Base-by-base conservation (phyloP, 2,113 vertebrate genomes). In the Osmerus mordax region DNA sequence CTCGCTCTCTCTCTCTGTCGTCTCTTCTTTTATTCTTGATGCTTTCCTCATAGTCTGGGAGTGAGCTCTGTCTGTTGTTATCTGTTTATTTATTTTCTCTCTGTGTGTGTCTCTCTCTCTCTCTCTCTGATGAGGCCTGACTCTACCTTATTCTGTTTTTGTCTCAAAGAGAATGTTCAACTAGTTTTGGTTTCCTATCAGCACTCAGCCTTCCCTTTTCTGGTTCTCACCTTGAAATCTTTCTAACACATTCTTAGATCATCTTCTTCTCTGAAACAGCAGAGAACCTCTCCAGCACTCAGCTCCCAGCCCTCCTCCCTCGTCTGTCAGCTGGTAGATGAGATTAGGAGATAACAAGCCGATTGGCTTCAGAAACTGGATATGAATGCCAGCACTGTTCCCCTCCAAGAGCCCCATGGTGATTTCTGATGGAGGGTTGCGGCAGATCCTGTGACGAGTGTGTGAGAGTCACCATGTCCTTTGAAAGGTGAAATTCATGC, bases 81-180 rank as follows among this genome's bases (percentile, higher is more conserved):
- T 8, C n/a, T 19, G 41, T 67, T 67, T 56, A 21, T 67, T 67
- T 67, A 21, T 67, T 51, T 7, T 36, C 32, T 36, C 32, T 6
- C 32, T 36, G 32, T 36, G 4, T 36, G 1, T 7, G 0, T 36
- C 55, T 70, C 13, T n/a, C 19, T 6, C 68, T 77, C 70, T 71
- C 58, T 54, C 61, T 74, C 68, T 19, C 52, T 62, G 59, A 52
- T 64, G 19, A 67, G 7, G 47, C 18, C 36, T 25, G 21, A n/a
- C 47, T 12, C 65, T 14, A 28, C 23, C 18, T 60, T 3, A 12
- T 60, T 60, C 58, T 21, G 51, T 58, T 70, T 55, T 58, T 11
- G 53, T 71, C 23, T 62, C 65, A 66, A 55, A 73, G n/a, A 60
- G 14, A 28, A 52, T 71, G 29, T 60, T 71, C 59, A 51, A 60